These are phyloP conservation scores for Hypolimnas misippus DNA, from an alignment of 2,888 invertebrate genomes.

Conservation along the genomic window DNA sequence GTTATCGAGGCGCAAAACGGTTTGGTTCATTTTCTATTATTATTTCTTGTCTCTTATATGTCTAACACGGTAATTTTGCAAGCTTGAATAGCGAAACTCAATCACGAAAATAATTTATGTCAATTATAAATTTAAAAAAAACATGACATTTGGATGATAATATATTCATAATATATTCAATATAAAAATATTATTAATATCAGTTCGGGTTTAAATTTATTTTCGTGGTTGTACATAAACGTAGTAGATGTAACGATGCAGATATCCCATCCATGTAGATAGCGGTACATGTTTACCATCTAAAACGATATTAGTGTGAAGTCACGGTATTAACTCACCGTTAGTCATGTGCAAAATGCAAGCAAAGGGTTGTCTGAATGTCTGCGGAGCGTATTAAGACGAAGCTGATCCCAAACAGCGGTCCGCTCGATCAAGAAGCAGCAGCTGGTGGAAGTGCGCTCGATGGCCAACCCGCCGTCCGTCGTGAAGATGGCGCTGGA, in stretches of 20 bases:
- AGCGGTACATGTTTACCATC: neutral
- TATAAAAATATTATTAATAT: no score
- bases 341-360: neutral
- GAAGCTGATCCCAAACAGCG: slow-evolving; percentile 82
- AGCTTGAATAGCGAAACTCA: slow-evolving; percentile 15
- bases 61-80: slow-evolving; percentile 16
- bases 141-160: no score
- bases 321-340: neutral
- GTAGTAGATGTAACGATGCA: neutral
- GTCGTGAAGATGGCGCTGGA: slow-evolving; percentile 97
- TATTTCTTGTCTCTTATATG: slow-evolving; percentile 20
- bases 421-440: slow-evolving; percentile 98
- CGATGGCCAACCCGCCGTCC: slow-evolving; percentile 97
- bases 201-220: neutral
- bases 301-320: neutral
- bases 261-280: slow-evolving; percentile 1
- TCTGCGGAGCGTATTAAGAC: slow-evolving; percentile 25
- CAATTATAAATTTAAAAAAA: neutral
- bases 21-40: slow-evolving; percentile 73
- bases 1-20: slow-evolving; percentile 99
- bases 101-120: slow-evolving; percentile 1
- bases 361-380: neutral
- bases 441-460: slow-evolving; percentile 96
- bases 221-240: neutral
- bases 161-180: no score